A percentile compares a stretch with the other conserved stretches of the same genome.
Conservation (phyloP, 1,140 invertebrate species). For the Drosophila tani region DNA sequence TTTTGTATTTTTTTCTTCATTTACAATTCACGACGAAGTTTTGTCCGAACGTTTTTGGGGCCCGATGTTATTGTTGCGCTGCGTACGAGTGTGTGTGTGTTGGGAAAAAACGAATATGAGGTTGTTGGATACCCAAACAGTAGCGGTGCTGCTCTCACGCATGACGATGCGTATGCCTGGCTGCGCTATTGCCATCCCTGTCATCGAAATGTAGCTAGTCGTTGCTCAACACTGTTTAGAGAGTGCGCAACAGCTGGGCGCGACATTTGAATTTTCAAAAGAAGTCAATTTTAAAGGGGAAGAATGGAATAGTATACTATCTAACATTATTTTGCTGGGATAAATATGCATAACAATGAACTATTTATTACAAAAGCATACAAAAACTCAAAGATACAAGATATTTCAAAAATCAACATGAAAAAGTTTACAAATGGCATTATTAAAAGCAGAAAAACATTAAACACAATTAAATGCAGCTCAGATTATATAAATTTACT, state of each 20-base stretch:
- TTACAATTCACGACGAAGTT: slow-evolving; percentile 80
- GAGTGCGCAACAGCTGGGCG: slow-evolving; percentile 36
- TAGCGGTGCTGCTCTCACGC: slow-evolving; percentile 47
- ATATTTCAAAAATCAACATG: not conserved
- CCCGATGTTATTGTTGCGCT: slow-evolving; percentile 70
- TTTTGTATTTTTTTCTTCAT: slow-evolving; percentile 70
- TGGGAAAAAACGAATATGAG: slow-evolving; percentile 45
- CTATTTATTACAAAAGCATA: not conserved
- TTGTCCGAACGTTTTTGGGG: slow-evolving; percentile 66
- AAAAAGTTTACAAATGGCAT: not conserved
- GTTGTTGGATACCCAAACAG: slow-evolving; percentile 5
- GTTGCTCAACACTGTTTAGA: slow-evolving; percentile 34
- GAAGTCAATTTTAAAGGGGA: not conserved
- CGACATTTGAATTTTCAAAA: slow-evolving; percentile 15
- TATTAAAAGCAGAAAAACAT: not conserved
- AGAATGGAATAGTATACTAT: no score
- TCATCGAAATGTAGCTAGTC: not conserved
- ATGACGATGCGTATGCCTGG: not conserved
- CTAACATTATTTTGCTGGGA: not conserved
- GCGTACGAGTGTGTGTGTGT: slow-evolving; percentile 54
- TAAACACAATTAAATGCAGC: not conserved
- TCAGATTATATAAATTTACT: not conserved
- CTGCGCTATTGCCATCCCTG: slow-evolving; percentile 20
- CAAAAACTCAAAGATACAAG: not conserved
- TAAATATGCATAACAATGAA: slow-evolving; percentile 1